Base-by-base conservation (phyloP, 1,140 invertebrate species). In the Brachionus asplanchnoidis region DNA sequence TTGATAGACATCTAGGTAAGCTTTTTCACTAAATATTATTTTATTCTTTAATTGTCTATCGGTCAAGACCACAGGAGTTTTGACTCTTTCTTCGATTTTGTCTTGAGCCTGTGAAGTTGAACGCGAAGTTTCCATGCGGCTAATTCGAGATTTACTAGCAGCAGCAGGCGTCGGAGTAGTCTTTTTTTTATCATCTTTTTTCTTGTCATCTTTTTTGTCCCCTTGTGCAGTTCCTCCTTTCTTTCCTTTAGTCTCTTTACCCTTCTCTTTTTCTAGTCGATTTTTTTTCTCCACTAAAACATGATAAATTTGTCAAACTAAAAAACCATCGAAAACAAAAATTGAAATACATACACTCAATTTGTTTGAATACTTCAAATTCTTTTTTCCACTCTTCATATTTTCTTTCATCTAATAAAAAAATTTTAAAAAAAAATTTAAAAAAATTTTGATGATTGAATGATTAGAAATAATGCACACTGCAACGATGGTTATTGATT, bases 311-410 rank as follows among this genome's bases (percentile, higher is more conserved):
- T 9, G 4, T 70, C 36, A 36, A 70, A n/a, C n/a, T n/a, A 32
- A 70, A 36, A 5, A 8, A 28, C n/a, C n/a, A 44, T 44, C n/a
- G 20, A 17, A 14, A 42, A 20, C 1, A 3, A 17, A 17, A 42
- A 6, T 20, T 44, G 4, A 44, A 44, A 44, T 26, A 42, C 32
- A 66, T 83, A 83, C 80, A 32, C 32, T 83, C 80, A 26, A 66
- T 26, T 83, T 83, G 80, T 46, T 83, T 83, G 26, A 44, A 32
- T 26, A 66, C 3, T 83, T 83, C 80, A 40, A 68, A 83, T 9
- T 42, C 56, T 66, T 68, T 66, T 68, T 83, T 83, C 80, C 80
- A 83, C 26, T 65, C 40, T 50, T 66, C 56, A 70, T 66, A 83
- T 46, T 36, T n/a, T n/a, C n/a, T n/a, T n/a, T n/a, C n/a, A n/a